Evolutionary conservation across 2,888 invertebrate genomes (phyloP).

Genomic region (Ryuthela nishihirai): DNA sequence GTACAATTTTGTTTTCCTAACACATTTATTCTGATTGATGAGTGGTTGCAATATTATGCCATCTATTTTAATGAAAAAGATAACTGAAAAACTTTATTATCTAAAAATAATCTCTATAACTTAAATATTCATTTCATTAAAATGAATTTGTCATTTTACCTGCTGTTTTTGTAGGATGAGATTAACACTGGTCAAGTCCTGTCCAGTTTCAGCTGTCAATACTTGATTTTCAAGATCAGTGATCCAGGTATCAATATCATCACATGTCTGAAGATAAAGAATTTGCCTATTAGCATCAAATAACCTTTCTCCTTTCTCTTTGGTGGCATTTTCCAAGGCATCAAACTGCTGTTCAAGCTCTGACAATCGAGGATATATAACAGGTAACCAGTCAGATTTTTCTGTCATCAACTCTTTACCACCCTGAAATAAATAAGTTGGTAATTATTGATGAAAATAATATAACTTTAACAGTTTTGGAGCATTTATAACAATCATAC

Average conservation of each 20-base stretch:
- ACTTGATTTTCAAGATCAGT: constrained; percentile 97
- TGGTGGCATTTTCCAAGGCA: constrained; percentile 86
- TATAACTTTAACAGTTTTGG: too few relatives aligned
- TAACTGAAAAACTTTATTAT: too few relatives aligned
- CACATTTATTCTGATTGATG: too few relatives aligned
- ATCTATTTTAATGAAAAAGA: too few relatives aligned
- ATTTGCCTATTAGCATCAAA: constrained; percentile 90
- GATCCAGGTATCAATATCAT: constrained; percentile 99
- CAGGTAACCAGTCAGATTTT: constrained; percentile 89
- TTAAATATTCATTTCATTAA: constrained; percentile 43
- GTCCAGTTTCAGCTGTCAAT: constrained; percentile 85
- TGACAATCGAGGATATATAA: constrained; percentile 84
- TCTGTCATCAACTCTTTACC: constrained; percentile 88
- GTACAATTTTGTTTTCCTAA: too few relatives aligned
- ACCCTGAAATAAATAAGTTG: constrained; percentile 56
- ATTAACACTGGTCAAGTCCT: constrained; percentile 95
- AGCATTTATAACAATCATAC: too few relatives aligned
- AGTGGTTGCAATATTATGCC: too few relatives aligned
- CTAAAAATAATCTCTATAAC: constrained; percentile 96
- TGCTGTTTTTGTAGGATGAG: constrained; percentile 99
- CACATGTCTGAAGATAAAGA: constrained; percentile 93
- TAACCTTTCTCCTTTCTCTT: constrained; percentile 76
- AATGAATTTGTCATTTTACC: constrained; percentile 48
- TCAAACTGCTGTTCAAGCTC: constrained; percentile 87
- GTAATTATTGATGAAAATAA: too few relatives aligned